phyloP scores from a whole-genome alignment of 2,113 vertebrate species.

The Dolichotis patagonum region DNA sequence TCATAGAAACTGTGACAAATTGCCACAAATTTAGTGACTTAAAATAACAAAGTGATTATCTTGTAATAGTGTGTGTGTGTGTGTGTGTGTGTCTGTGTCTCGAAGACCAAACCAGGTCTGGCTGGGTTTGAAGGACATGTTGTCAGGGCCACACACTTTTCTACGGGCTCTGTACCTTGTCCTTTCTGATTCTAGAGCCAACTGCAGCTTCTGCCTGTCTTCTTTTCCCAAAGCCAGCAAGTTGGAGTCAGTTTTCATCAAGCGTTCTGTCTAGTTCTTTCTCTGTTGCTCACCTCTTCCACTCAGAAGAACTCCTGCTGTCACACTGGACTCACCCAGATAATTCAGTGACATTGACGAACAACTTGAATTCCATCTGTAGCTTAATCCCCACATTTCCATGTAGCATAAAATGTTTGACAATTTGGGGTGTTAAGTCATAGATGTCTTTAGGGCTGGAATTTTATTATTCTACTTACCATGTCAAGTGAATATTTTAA shows the following conservation, averaged over 20 bases:
- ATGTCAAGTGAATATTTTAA: not conserved
- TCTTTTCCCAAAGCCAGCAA: not conserved
- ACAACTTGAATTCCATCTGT: not conserved
- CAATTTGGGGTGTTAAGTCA: not conserved
- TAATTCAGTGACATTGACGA: not conserved
- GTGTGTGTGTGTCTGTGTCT: not conserved
- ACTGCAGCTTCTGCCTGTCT: not conserved
- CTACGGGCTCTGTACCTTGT: not conserved
- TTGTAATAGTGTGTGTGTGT: not conserved
- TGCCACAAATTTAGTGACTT: not conserved
- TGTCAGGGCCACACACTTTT: not conserved
- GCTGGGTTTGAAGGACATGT: not conserved
- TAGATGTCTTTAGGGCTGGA: not conserved
- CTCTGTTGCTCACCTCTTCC: not conserved
- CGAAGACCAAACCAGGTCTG: not conserved
- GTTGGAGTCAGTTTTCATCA: not conserved
- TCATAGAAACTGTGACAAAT: not conserved
- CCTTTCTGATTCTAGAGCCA: not conserved
- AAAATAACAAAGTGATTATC: not conserved
- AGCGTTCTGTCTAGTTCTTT: not conserved
- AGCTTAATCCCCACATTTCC: not conserved
- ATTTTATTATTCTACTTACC: not conserved
- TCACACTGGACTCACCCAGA: not conserved
- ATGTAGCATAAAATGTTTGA: not conserved
- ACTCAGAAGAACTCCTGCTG: not conserved